Percentiles rank a stretch among this genome's conserved stretches.
Evolutionary conservation across 1,140 invertebrate species (phyloP).

Genomic region (Asobara japonica): DNA sequence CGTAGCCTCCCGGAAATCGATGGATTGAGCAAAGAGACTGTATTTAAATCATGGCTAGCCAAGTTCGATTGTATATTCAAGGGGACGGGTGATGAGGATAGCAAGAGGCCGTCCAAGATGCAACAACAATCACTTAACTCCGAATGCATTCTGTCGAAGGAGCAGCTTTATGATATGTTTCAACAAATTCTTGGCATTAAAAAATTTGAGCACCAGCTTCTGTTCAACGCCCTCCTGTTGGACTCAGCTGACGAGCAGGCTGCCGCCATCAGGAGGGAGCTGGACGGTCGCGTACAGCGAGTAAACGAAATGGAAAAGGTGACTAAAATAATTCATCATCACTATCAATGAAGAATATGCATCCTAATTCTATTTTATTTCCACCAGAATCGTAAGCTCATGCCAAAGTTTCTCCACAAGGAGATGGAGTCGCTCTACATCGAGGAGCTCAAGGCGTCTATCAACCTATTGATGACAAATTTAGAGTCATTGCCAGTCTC

Average conservation of each 20-base stretch:
- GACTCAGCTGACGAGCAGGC: conserved; percentile 99
- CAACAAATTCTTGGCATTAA: conserved; percentile 98
- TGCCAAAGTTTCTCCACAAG: conserved; percentile 99
- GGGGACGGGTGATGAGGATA: conserved; percentile 88
- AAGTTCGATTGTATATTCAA: conserved; percentile 99
- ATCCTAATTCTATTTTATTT: conserved; percentile 40
- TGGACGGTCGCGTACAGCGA: conserved; percentile 96
- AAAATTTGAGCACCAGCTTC: conserved; percentile 99
- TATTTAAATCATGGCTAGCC: conserved; percentile 98
- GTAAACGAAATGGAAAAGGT: conserved; percentile 98
- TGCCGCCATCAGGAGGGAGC: conserved; percentile 96
- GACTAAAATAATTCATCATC: conserved; percentile 38
- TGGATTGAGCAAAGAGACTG: conserved; percentile 98
- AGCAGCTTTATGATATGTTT: conserved; percentile 99
- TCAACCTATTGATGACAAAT: conserved; percentile 98
- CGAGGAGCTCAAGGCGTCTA: conserved; percentile 97
- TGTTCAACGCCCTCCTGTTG: conserved; percentile 98
- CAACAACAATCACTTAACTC: conserved; percentile 91
- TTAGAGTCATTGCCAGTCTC: conserved; percentile 98
- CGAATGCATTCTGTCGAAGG: conserved; percentile 92
- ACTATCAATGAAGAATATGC: not conserved
- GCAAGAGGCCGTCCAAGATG: conserved; percentile 83
- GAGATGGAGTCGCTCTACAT: conserved; percentile 99
- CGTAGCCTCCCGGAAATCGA: conserved; percentile 98
- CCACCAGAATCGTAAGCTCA: conserved; percentile 90